Evolutionary conservation across 2,113 vertebrate species (phyloP).

Genomic region (Coryphaenoides rupestris): DNA sequence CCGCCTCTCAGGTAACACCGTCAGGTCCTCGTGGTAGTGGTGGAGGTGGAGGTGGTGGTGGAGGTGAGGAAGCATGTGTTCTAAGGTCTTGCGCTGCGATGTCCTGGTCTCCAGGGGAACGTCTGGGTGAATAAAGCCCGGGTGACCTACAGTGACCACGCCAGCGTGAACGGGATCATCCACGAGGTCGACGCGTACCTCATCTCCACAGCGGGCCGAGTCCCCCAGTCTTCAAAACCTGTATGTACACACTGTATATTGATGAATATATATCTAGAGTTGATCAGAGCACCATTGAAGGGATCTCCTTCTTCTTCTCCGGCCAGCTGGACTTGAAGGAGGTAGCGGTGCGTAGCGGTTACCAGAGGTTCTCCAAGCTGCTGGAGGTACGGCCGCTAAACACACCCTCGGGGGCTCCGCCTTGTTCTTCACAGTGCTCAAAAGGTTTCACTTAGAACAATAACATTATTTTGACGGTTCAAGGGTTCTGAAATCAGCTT

Average conservation of each 20-base stretch:
- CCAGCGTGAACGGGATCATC: conserved; percentile 83
- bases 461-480: too few species aligned
- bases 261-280: too few species aligned
- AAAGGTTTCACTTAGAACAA: too few species aligned
- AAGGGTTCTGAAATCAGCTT: too few species aligned
- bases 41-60: too few species aligned
- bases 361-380: conserved; percentile 78
- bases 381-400: conserved; percentile 76
- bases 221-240: too few species aligned
- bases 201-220: conserved; percentile 62
- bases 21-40: too few species aligned
- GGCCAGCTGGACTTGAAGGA: conserved; percentile 75
- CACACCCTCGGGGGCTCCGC: not conserved
- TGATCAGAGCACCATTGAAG: too few species aligned
- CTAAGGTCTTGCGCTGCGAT: not conserved
- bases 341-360: conserved; percentile 75
- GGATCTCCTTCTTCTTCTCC: not conserved
- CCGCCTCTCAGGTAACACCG: too few species aligned
- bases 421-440: too few species aligned
- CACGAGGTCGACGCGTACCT: conserved; percentile 82
- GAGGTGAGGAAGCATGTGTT: too few species aligned
- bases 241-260: too few species aligned
- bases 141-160: conserved; percentile 70
- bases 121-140: conserved; percentile 76
- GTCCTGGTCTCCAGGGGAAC: conserved; percentile 61